A percentile compares a stretch with the other conserved stretches of the same genome.
Evolutionary conservation across 2,113 vertebrate genomes (phyloP).

Genomic region (Thalassoma bifasciatum): DNA sequence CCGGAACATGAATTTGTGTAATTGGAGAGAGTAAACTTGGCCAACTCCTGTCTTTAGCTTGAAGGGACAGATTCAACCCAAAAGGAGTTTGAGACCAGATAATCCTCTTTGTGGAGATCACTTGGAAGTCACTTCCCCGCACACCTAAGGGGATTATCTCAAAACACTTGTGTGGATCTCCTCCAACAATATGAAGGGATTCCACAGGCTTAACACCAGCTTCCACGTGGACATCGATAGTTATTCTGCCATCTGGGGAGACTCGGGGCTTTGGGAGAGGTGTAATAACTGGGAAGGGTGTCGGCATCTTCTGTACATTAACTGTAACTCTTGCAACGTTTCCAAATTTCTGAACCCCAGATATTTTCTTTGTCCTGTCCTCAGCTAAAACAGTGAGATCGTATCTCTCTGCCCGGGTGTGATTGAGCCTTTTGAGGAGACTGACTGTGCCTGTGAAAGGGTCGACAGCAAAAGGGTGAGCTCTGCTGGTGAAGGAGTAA

Average conservation of each 20-base stretch:
- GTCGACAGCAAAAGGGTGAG: slow-evolving; percentile 87
- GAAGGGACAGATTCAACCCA: slow-evolving; percentile 93
- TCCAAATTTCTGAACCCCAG: slow-evolving; percentile 88
- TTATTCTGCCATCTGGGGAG: slow-evolving; percentile 76
- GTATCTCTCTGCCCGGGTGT: slow-evolving; percentile 83
- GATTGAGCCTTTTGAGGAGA: slow-evolving; percentile 86
- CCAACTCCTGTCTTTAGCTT: slow-evolving; percentile 86
- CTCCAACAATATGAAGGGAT: slow-evolving; percentile 86
- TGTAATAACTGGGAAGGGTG: slow-evolving; percentile 82
- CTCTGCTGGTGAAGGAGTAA: slow-evolving; percentile 87
- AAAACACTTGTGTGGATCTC: slow-evolving; percentile 89
- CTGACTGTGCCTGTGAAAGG: slow-evolving; percentile 90
- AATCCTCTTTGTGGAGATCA: slow-evolving; percentile 88
- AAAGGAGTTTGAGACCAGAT: slow-evolving; percentile 86
- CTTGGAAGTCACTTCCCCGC: slow-evolving; percentile 85
- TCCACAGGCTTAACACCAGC: slow-evolving; percentile 82
- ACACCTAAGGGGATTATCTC: slow-evolving; percentile 85
- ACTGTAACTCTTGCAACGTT: slow-evolving; percentile 87
- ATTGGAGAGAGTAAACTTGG: slow-evolving; percentile 84
- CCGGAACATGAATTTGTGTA: slow-evolving; percentile 85
- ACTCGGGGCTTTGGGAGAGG: slow-evolving; percentile 64
- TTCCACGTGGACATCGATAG: slow-evolving; percentile 84
- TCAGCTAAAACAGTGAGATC: slow-evolving; percentile 92
- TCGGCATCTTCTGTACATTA: slow-evolving; percentile 83
- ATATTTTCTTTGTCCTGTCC: slow-evolving; percentile 93